Conservation (phyloP, 2,797 vertebrate species). For the Spatula versicolor region DNA sequence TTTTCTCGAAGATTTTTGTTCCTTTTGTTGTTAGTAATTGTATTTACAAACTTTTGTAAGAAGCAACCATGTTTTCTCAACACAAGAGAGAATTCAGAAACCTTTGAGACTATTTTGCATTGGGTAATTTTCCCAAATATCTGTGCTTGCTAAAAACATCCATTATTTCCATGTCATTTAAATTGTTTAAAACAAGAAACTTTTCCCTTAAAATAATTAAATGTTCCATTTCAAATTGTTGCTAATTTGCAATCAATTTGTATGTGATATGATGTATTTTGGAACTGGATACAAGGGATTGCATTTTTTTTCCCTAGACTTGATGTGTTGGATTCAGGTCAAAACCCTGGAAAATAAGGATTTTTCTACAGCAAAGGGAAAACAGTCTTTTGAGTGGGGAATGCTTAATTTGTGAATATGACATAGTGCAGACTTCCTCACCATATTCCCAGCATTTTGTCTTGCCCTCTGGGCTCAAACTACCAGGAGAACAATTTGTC, state of each 20-base stretch:
- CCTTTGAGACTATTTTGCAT: not conserved
- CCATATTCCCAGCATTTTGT: constrained; percentile 27
- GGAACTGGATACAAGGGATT: not conserved
- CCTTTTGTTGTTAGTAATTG: not conserved
- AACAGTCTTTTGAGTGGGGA: not conserved
- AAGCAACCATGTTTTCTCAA: not conserved
- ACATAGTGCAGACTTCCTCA: constrained; percentile 33
- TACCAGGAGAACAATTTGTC: constrained; percentile 40
- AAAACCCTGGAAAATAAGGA: not conserved
- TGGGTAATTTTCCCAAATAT: not conserved
- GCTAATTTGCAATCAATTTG: not conserved
- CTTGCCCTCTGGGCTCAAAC: constrained; percentile 20
- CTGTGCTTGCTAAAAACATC: not conserved
- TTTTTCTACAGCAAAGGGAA: not conserved
- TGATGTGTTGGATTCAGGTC: not conserved
- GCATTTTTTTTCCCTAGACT: not conserved
- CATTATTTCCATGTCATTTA: not conserved
- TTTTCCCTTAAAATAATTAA: not conserved
- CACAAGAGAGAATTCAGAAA: not conserved
- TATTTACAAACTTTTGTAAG: not conserved
- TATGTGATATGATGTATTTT: not conserved
- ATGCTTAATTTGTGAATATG: constrained; percentile 12
- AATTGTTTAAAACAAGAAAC: not conserved
- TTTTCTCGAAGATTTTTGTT: not conserved
- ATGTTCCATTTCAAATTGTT: not conserved